Evolutionary conservation across 2,797 vertebrate genomes (phyloP), one percentile per base, ranked within the genome.

Genomic region (Gastrophryne carolinensis): DNA sequence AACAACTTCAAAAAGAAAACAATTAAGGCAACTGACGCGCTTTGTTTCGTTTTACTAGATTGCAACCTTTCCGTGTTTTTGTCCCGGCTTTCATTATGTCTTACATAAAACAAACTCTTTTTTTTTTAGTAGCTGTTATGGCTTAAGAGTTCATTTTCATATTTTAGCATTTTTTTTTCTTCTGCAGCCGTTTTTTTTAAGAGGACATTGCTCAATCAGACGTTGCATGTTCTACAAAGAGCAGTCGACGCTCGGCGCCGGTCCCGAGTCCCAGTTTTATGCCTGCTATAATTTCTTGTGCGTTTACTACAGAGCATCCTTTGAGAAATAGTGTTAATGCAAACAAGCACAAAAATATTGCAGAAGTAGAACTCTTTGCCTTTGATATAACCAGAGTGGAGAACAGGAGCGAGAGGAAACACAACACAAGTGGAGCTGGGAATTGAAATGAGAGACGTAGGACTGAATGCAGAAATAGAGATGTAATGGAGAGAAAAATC

Each of bases 281-380:
- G 8, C 65, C 32, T 21, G n/a, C 34, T 19, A 68, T 54, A 54
- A 68, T 54, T 54, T 68, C 65, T 56, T 57, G 52, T 44, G 52
- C 34, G 8, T 54, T 69, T 69, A 69, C 66, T 41, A 69, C 24
- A n/a, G 10, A 15, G 8, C 2, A 52, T 69, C 66, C 66, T 69
- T 69, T 56, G 66, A 69, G 66, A 69, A 56, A 69, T 44, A 56
- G 35, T 26, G 66, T 69, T 69, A 69, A 69, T 56, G 66, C 66
- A 69, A 69, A 69, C 66, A 57, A 35, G 54, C 66, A 69, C 50
- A 26, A 56, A 69, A 69, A 69, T 69, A 30, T 52, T n/a, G 52
- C 35, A 56, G 34, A 15, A 30, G 23, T 41, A 69, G 52, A 69
- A 69, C 34, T 41, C 35, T 69, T 41, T 69, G 52, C 66, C 66